Base-by-base conservation (phyloP, 2,113 vertebrate species). In the Corvus hawaiiensis region DNA sequence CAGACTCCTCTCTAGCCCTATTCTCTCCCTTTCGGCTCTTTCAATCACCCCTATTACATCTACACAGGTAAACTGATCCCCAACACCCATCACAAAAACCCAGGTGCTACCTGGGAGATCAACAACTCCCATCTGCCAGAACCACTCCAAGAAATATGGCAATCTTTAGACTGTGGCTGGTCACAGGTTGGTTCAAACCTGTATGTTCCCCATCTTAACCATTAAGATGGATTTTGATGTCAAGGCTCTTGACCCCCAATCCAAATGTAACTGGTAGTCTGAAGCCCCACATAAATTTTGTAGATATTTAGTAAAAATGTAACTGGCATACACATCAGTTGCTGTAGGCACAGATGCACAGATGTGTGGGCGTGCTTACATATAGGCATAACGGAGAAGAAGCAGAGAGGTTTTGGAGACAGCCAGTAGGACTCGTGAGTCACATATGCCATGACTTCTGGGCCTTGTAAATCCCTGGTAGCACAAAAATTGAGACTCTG, bases 71-170 rank as follows among this genome's bases (percentile, higher is more conserved):
- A 94, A 51, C 15, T 19, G 24, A 41, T 26, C 4, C 17, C 10
- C 21, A 61, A 1, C 0, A 7, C 3, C 6, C 32, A 56, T 9
- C 27, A 41, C 35, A 64, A 0, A 2, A 41, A 1, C 7, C 4
- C 7, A 35, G 24, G 14, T 16, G 46, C 13, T 43, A 37, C 3
- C 2, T 44, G 7, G 24, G 41, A 64, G 24, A 43, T 4, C 1
- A 0, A 5, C 1, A 5, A 16, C 14, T 56, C 18, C 15, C 46
- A 32, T 15, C 1, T 1, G 19, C 32, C 39, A 82, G 56, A 75
- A 62, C 11, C 0, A 1, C 35, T 35, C 7, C 43, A 46, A 58
- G 7, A 48, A 72, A 7, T 21, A 2, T 1, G 0, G 24, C 16
- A 41, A 51, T 1, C 7, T 68, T 62, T 22, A 69, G 17, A 11